phyloP scores from a whole-genome alignment of 2,888 invertebrate species.

The Leptodirus hochenwartii region DNA sequence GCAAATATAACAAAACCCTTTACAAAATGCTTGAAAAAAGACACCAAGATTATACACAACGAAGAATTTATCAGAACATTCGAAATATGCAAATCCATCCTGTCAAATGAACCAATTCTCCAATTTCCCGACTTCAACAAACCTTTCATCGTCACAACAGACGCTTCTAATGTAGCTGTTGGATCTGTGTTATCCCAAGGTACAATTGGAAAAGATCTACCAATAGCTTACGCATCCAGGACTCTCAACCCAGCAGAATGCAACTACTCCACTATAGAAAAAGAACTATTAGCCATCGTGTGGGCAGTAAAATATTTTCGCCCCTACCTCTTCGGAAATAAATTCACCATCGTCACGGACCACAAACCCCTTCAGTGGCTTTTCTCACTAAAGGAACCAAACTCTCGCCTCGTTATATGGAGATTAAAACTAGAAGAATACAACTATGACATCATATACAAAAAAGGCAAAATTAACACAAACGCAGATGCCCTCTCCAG shows the following conservation, averaged over 20 bases:
- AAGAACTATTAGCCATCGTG: conserved; percentile 19
- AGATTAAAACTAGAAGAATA: conserved; percentile 18
- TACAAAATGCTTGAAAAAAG: conserved; percentile 4
- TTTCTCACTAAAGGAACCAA: conserved; percentile 17
- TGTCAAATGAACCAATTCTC: conserved; percentile 4
- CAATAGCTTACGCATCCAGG: conserved; percentile 18
- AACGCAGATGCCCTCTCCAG: conserved; percentile 18
- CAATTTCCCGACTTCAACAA: conserved; percentile 8
- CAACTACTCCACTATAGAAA: conserved; percentile 19
- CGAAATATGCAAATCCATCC: conserved; percentile 6
- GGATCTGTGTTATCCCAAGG: conserved; percentile 8
- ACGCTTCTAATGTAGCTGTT: conserved; percentile 8
- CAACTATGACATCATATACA: conserved; percentile 18
- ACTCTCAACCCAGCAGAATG: conserved; percentile 16
- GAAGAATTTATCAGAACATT: conserved; percentile 1
- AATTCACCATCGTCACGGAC: conserved; percentile 19
- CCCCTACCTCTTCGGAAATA: conserved; percentile 18
- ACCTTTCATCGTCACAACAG: conserved; percentile 7
- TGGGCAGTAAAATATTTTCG: conserved; percentile 16
- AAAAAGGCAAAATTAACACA: conserved; percentile 16
- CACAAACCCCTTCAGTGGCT: conserved; percentile 19
- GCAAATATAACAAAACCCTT: conserved; percentile 5
- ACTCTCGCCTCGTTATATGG: conserved; percentile 17
- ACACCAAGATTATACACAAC: conserved; percentile 3
- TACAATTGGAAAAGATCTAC: conserved; percentile 11